phyloP scores from a whole-genome alignment of 2,797 vertebrate genomes.

The Tokudaia muenninki region DNA sequence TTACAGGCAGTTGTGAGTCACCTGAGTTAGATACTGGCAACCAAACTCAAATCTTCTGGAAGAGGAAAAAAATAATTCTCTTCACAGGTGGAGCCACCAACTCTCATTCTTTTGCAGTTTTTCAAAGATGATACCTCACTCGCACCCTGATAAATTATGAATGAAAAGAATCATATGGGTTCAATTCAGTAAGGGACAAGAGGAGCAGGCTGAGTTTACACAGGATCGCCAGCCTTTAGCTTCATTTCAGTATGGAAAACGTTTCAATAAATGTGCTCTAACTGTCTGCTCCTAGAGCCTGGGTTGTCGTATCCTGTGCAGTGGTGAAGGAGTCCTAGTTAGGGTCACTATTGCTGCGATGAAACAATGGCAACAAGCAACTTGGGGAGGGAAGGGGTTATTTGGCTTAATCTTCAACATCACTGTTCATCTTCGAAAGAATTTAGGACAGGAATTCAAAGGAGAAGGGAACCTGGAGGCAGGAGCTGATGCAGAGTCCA shows the following conservation, averaged over 20 bases:
- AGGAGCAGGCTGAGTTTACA: rapidly evolving
- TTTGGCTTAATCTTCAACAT: neutral
- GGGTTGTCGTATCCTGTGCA: neutral
- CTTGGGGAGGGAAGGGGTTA: neutral
- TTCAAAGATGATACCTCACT: neutral
- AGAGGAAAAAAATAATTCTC: neutral
- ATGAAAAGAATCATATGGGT: neutral
- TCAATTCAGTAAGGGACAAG: neutral
- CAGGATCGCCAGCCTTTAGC: neutral
- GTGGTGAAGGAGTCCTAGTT: neutral
- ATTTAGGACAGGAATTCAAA: neutral
- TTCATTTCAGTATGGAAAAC: neutral
- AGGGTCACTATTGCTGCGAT: neutral
- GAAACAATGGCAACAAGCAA: neutral
- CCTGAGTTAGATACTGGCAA: neutral
- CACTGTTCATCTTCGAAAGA: neutral
- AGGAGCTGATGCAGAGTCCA: neutral
- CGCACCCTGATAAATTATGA: neutral
- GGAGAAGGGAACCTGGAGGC: neutral
- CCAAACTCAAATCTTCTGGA: neutral
- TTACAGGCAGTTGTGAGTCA: neutral
- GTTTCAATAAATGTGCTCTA: neutral
- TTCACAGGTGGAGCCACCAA: neutral
- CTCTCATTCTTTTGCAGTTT: neutral
- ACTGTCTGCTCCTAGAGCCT: neutral